Conservation (phyloP, 2,797 vertebrate genomes). For the Mareca penelope region DNA sequence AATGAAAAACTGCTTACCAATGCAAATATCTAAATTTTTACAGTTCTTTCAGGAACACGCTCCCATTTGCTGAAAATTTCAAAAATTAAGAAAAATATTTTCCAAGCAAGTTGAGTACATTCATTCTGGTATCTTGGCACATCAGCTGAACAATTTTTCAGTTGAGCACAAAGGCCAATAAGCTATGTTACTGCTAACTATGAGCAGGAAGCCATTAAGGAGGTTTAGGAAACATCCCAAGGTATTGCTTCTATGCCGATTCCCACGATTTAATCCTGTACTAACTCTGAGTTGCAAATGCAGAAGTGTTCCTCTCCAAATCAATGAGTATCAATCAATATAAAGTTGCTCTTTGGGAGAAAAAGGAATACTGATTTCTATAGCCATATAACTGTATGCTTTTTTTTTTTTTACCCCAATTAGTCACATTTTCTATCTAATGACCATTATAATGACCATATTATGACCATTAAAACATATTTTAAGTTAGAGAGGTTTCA, state of each 20-base stretch:
- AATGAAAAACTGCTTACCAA: background rate
- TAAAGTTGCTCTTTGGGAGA: background rate
- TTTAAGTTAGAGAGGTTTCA: background rate
- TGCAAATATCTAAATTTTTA: background rate
- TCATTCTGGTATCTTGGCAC: background rate
- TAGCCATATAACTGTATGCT: background rate
- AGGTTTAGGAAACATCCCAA: background rate
- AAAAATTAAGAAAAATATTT: background rate
- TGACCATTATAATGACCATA: background rate
- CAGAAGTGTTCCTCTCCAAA: background rate
- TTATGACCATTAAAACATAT: background rate
- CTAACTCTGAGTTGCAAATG: background rate
- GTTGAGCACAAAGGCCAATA: fast-evolving
- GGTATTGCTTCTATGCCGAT: fast-evolving
- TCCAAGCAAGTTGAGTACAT: background rate
- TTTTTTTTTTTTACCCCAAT: background rate
- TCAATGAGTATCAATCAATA: fast-evolving
- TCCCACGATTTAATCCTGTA: background rate
- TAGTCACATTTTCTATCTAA: background rate
- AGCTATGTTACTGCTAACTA: fast-evolving
- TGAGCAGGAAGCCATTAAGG: background rate
- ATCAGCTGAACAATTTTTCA: fast-evolving
- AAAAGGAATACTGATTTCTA: background rate
- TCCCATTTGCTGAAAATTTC: background rate
- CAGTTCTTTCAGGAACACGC: background rate